Evolutionary conservation across 2,113 vertebrate species (phyloP).

Genomic region (Gambusia affinis): DNA sequence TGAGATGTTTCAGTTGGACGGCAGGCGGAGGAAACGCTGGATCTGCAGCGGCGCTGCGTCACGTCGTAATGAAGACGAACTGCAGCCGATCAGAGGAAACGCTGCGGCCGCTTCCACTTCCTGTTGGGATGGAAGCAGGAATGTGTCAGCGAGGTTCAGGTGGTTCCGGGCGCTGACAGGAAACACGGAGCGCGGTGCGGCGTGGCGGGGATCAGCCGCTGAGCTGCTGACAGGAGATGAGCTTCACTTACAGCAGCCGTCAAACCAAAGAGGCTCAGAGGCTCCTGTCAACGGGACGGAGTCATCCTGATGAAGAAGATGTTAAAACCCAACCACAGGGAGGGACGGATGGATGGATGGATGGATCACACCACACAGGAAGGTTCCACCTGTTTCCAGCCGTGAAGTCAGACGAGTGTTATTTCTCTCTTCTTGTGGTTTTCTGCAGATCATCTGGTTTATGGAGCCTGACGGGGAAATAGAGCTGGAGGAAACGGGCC

Average conservation of each 20-base stretch:
- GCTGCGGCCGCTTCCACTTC: background rate
- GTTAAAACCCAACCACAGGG: background rate
- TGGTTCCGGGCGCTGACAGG: background rate
- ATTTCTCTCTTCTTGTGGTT: background rate
- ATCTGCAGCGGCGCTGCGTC: no score
- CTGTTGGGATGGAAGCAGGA: background rate
- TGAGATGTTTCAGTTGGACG: background rate
- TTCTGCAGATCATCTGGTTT: background rate
- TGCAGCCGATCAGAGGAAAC: background rate
- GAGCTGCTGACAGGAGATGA: constrained; percentile 3
- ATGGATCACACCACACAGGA: background rate
- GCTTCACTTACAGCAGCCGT: background rate
- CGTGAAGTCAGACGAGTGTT: no score
- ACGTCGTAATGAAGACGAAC: background rate
- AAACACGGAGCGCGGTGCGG: background rate
- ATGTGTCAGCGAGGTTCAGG: background rate
- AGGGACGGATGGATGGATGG: background rate
- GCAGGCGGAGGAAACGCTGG: background rate
- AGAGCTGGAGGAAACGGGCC: background rate
- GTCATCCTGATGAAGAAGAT: background rate
- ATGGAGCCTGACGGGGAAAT: background rate
- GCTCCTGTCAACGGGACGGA: background rate
- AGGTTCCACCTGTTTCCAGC: background rate
- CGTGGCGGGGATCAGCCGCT: background rate
- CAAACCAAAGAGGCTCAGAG: background rate